Evolutionary conservation across 2,113 vertebrate species (phyloP), one percentile per base, ranked within the genome.

Genomic region (Prinia subflava): DNA sequence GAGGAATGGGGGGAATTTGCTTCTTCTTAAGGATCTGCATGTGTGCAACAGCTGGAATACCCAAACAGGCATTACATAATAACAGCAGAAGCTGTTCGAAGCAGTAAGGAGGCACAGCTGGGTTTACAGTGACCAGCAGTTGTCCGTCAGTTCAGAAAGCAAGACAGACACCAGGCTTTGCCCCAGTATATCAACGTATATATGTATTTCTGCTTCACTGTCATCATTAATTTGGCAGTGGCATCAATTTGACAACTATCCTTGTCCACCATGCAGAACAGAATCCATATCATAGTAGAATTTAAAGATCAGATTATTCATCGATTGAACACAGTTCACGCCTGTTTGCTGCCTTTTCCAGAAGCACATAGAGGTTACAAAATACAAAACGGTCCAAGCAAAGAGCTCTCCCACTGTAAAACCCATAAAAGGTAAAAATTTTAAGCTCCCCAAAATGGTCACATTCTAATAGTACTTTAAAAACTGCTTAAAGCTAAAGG

Each of bases 31-130:
- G 62, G 62, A 73, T 52, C 74, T 83, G 30, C 83, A 91, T 89
- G 21, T 87, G 74, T 83, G 37, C 50, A 91, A 73, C 84, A 95
- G 89, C 93, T 95, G 93, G 70, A 95, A 95, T 92, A 91, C 42
- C 33, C 59, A 91, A 94, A 90, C 67, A 94, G 46, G 33, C 78
- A 77, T 87, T 92, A 79, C 69, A 76, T 33, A 92, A 81, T 2
- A 89, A 88, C n/a, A 95, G 88, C 13, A 82, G 86, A 87, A 85
- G 57, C 89, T 87, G 52, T 62, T 89, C 13, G 3, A 80, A 88
- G 65, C 65, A 75, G 22, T 82, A 73, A 95, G 65, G 41, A 82
- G 49, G 49, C 53, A 93, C 67, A 95, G 76, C 59, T 83, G 52
- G 64, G 52, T 82, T 41, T 53, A 16, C 1, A 11, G 56, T 20